Evolutionary conservation across 2,888 invertebrate species (phyloP).

Genomic region (Bruchidius siliquastri): DNA sequence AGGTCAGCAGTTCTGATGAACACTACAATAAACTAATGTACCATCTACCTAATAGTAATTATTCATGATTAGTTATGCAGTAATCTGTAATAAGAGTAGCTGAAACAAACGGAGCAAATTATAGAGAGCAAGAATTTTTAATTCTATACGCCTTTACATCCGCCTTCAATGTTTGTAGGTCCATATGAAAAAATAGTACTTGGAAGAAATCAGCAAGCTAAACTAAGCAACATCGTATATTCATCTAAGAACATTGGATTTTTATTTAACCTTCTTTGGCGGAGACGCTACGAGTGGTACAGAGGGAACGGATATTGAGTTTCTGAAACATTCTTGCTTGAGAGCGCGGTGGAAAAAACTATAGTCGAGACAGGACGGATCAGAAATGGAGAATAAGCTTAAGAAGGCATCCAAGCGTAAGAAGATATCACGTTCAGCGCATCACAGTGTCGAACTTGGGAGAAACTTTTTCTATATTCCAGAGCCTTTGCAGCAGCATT

Average conservation of each 20-base stretch:
- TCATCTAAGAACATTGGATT: background rate
- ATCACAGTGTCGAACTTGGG: background rate
- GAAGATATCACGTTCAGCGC: background rate
- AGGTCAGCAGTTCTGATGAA: too few species aligned
- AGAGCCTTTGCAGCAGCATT: background rate
- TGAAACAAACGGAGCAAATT: too few species aligned
- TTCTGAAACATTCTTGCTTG: background rate
- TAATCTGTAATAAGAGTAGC: too few species aligned
- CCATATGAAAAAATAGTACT: too few species aligned
- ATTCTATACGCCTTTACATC: too few species aligned
- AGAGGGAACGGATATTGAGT: background rate
- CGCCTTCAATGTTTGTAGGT: too few species aligned
- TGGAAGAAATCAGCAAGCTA: background rate
- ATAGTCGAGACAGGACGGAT: background rate
- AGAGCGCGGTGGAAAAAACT: background rate
- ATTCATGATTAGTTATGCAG: too few species aligned
- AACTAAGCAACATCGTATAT: background rate
- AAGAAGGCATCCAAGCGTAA: background rate
- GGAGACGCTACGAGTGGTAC: background rate
- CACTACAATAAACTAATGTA: too few species aligned
- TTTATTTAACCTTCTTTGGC: background rate
- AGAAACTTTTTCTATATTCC: background rate
- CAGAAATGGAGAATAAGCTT: background rate
- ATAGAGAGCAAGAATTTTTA: too few species aligned
- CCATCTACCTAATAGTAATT: too few species aligned